Evolutionary conservation across 2,797 vertebrate species (phyloP), one percentile per base, ranked within the genome.

Genomic region (Alauda arvensis): DNA sequence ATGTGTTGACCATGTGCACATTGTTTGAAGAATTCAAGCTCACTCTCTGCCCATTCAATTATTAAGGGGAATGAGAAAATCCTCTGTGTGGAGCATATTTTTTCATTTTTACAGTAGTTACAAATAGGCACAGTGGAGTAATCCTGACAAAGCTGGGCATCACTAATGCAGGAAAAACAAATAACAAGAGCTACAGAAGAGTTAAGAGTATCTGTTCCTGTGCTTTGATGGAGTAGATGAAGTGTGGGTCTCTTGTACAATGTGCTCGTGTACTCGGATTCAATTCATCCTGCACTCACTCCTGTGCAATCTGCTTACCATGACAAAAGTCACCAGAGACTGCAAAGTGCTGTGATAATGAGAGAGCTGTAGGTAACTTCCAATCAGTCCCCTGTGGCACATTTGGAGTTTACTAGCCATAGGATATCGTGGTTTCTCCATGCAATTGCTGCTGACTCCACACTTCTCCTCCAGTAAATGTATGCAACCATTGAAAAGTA

Each of bases 381-480:
- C 87, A 84, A 7, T 90, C 88, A 89, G 68, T 94, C 87, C 83
- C 88, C 65, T 71, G 88, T 60, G 93, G 68, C 68, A 76, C 77
- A 87, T 92, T 93, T 90, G 75, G 57, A 91, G 79, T 91, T 94
- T 93, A 94, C 93, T 87, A 84, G 80, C 88, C 85, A 87, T 91
- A 87, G 87, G 85, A 84, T 87, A 65, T 71, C 86, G 91, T 6
- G 6, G 68, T 71, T 93, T 87, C 83, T 84, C 69, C 83, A 71
- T 31, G 65, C 88, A 93, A 69, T 77, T 86, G 75, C 29, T 1
- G 88, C 91, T 92, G 88, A 95, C 77, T 94, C 83, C 37, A 62
- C 88, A 63, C n/a, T 91, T 92, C 71, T 91, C 80, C 87, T 89
- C 85, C 85, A 85, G 87, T 79, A 92, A 94, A 89, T 90, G 79